These are phyloP conservation scores for Xiphydria camelus DNA, from an alignment of 2,888 invertebrate genomes.

Conservation along the genomic window DNA sequence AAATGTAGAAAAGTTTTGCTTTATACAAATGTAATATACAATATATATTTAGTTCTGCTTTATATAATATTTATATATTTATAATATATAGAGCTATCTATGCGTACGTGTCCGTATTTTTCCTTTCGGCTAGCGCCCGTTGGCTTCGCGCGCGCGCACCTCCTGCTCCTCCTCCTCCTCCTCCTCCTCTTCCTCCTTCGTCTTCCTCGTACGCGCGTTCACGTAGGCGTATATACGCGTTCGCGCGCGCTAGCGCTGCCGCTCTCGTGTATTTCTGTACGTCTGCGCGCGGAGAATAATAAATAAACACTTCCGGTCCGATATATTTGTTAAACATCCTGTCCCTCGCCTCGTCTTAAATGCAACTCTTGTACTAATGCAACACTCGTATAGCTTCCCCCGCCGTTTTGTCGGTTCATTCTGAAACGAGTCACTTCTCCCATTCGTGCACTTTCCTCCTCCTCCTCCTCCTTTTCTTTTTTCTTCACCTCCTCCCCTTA, in stretches of 20 bases:
- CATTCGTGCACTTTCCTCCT: background rate
- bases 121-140: no score
- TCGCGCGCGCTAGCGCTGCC: slow-evolving; percentile 12
- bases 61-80: slow-evolving; percentile 6
- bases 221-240: slow-evolving; percentile 4
- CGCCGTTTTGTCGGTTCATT: background rate
- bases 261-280: slow-evolving; percentile 6
- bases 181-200: slow-evolving; percentile 3
- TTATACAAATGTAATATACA: slow-evolving; percentile 59
- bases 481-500: slow-evolving; percentile 2
- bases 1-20: slow-evolving; percentile 56
- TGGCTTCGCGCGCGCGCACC: slow-evolving; percentile 23
- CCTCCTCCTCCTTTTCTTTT: background rate
- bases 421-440: background rate
- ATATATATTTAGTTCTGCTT: slow-evolving; percentile 33
- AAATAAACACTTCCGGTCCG: slow-evolving; percentile 40
- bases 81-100: slow-evolving; percentile 52
- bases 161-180: slow-evolving; percentile 5
- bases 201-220: slow-evolving; percentile 1
- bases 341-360: slow-evolving; percentile 43
- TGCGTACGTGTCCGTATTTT: slow-evolving; percentile 34
- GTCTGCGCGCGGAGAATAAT: slow-evolving; percentile 35
- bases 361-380: slow-evolving; percentile 56
- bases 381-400: slow-evolving; percentile 35
- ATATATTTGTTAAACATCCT: slow-evolving; percentile 27